Evolutionary conservation across 2,113 vertebrate genomes (phyloP).

Genomic region (Genyomyrus donnyi): DNA sequence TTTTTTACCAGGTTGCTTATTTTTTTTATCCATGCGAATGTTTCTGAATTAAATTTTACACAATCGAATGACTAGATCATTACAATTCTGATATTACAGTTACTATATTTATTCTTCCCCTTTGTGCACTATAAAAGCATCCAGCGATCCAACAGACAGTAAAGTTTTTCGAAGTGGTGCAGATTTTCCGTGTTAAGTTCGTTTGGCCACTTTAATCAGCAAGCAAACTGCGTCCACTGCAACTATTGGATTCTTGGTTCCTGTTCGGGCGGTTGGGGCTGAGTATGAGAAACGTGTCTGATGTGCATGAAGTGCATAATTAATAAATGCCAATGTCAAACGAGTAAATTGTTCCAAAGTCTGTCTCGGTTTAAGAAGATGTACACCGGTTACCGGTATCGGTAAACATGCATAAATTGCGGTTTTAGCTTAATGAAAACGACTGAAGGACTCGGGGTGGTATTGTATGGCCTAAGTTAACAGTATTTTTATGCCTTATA

Average conservation of each 20-base stretch:
- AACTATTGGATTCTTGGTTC: background rate
- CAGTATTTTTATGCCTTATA: background rate
- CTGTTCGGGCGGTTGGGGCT: background rate
- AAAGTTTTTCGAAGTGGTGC: background rate
- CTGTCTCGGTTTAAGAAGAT: background rate
- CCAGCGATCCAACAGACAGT: background rate
- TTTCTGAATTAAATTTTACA: background rate
- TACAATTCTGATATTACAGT: background rate
- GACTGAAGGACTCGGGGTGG: background rate
- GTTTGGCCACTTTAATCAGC: background rate
- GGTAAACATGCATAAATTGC: background rate
- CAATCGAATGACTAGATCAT: background rate
- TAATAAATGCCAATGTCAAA: background rate
- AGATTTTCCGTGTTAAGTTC: background rate
- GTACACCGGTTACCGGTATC: background rate
- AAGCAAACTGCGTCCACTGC: background rate
- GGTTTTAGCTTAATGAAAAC: background rate
- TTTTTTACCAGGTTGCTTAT: background rate
- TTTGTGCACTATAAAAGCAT: background rate
- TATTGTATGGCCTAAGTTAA: background rate
- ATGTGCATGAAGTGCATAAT: background rate
- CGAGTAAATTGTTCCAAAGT: background rate
- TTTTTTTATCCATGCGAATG: background rate
- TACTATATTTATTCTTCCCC: background rate
- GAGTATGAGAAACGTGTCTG: background rate